Evolutionary conservation across 1,140 invertebrate species (phyloP).

Genomic region (Saccostrea echinata): DNA sequence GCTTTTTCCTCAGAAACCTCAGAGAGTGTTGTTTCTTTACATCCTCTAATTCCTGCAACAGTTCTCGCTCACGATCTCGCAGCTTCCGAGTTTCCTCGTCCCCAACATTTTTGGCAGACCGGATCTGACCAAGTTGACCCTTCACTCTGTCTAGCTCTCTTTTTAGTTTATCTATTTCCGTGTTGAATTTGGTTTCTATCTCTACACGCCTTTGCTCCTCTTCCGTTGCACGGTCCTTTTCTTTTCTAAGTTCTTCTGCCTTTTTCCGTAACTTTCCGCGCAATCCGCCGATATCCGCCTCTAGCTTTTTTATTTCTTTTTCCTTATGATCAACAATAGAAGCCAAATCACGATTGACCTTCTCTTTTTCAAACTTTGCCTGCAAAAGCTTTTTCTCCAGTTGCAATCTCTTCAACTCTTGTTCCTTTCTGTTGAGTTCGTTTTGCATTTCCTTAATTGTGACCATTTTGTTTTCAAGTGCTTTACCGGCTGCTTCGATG

Average conservation of each 20-base stretch:
- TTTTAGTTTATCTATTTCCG: conserved; percentile 59
- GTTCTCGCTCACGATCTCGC: conserved; percentile 59
- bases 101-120: conserved; percentile 67
- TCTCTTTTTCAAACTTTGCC: conserved; percentile 65
- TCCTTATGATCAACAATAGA: conserved; percentile 63
- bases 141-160: conserved; percentile 66
- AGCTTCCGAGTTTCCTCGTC: conserved; percentile 68
- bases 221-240: conserved; percentile 56
- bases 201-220: conserved; percentile 64
- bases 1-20: not conserved
- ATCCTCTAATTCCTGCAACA: conserved; percentile 62
- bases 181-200: conserved; percentile 57
- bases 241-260: conserved; percentile 59
- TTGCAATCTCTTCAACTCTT: conserved; percentile 62
- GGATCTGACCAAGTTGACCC: conserved; percentile 65
- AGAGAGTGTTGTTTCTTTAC: conserved; percentile 54
- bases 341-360: conserved; percentile 52
- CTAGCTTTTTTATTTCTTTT: conserved; percentile 62
- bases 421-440: conserved; percentile 64
- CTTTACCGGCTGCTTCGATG: conserved; percentile 59
- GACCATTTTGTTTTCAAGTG: conserved; percentile 62
- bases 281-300: conserved; percentile 60
- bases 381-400: conserved; percentile 65
- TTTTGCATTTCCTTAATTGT: conserved; percentile 64
- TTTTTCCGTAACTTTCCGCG: conserved; percentile 62